A percentile compares a stretch with the other conserved stretches of the same genome.
phyloP scores from a whole-genome alignment of 2,113 vertebrate species.

The Hystrix brachyura region DNA sequence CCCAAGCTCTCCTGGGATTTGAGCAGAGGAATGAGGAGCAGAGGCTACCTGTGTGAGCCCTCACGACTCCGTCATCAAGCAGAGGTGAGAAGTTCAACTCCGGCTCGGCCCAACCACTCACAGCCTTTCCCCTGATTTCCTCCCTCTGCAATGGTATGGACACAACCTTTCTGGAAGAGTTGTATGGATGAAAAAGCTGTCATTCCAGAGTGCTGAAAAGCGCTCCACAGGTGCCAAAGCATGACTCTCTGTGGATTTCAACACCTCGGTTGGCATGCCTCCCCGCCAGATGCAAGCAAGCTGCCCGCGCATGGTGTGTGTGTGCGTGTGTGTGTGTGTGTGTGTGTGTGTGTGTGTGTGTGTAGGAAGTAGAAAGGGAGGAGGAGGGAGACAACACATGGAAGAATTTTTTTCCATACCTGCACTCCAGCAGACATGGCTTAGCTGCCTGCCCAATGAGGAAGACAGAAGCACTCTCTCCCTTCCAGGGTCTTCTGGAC shows the following conservation, averaged over 20 bases:
- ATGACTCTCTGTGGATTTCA: constrained; percentile 79
- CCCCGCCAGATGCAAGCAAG: constrained; percentile 53
- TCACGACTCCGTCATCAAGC: fast-evolving
- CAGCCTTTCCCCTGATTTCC: constrained; percentile 46
- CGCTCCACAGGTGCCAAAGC: constrained; percentile 74
- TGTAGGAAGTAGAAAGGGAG: not conserved
- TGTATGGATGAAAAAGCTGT: constrained; percentile 69
- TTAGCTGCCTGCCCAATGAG: not conserved
- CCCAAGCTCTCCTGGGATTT: not conserved
- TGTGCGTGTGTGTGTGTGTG: not conserved
- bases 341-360: not conserved
- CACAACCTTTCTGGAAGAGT: constrained; percentile 61
- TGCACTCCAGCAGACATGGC: not conserved
- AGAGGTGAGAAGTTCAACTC: constrained; percentile 72
- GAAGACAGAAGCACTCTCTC: not conserved
- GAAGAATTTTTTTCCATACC: not conserved
- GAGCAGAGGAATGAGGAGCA: not conserved
- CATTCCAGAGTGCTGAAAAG: constrained; percentile 77
- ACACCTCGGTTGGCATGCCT: constrained; percentile 67
- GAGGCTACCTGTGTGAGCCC: not conserved
- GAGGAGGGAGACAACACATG: not conserved
- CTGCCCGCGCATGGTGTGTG: not conserved
- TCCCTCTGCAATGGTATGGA: not conserved
- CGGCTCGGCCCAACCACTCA: not conserved
- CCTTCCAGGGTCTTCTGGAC: not conserved